Evolutionary conservation across 2,888 invertebrate species (phyloP).

Genomic region (Chironomus tentans): DNA sequence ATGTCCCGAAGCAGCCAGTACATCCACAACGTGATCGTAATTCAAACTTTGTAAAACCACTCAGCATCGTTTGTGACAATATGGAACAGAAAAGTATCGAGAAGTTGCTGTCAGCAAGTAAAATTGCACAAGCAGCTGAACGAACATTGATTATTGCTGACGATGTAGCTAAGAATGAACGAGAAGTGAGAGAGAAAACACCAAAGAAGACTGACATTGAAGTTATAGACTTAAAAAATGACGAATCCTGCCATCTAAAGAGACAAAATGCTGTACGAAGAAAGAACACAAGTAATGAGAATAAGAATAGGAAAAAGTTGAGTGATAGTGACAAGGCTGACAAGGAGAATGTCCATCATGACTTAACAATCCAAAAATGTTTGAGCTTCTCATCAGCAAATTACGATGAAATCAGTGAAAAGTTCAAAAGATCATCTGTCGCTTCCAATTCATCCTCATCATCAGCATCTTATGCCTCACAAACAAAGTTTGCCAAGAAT

Average conservation of each 20-base stretch:
- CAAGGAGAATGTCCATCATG: background rate
- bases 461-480: background rate
- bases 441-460: constrained; percentile 9
- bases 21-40: constrained; percentile 28
- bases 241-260: constrained; percentile 32
- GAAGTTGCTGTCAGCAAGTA: constrained; percentile 23
- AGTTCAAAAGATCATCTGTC: constrained; percentile 11
- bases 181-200: constrained; percentile 34
- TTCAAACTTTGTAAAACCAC: constrained; percentile 35
- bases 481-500: constrained; percentile 4
- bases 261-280: constrained; percentile 38
- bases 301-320: constrained; percentile 7
- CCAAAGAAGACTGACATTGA: constrained; percentile 31
- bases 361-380: constrained; percentile 18
- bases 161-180: constrained; percentile 31
- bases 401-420: constrained; percentile 15
- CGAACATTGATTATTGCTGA: constrained; percentile 29
- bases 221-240: no score
- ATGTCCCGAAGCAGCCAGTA: no score
- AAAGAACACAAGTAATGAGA: constrained; percentile 31
- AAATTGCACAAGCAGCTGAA: constrained; percentile 27
- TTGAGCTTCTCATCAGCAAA: constrained; percentile 11
- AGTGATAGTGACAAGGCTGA: background rate
- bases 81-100: constrained; percentile 19
- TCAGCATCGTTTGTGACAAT: constrained; percentile 37